A percentile compares a stretch with the other conserved stretches of the same genome.
Evolutionary conservation across 2,113 vertebrate species (phyloP).

Genomic region (Tragulus kanchil): DNA sequence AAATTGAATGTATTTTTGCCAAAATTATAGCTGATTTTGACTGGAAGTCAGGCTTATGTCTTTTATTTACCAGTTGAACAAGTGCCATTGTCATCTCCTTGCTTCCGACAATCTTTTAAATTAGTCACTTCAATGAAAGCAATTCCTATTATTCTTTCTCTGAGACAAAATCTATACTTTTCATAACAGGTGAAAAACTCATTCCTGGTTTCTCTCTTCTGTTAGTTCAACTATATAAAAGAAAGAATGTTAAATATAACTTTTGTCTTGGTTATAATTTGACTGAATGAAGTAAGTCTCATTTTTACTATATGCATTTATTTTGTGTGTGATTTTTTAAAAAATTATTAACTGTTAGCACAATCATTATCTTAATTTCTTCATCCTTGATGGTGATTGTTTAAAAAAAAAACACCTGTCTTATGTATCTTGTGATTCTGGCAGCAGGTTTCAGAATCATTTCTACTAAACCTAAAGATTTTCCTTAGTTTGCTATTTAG

Average conservation of each 20-base stretch:
- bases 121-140: not conserved
- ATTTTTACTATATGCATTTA: not conserved
- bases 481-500: not conserved
- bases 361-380: not conserved
- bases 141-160: not conserved
- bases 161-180: not conserved
- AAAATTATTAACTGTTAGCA: not conserved
- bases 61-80: not conserved
- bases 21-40: not conserved
- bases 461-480: not conserved
- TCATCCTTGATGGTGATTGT: not conserved
- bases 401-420: not conserved
- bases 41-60: not conserved
- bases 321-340: not conserved
- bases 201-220: not conserved
- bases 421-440: not conserved
- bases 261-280: not conserved
- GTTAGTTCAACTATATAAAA: not conserved
- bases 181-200: not conserved
- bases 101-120: not conserved
- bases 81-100: not conserved
- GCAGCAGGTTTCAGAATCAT: not conserved
- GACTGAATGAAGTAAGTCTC: not conserved
- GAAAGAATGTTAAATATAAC: not conserved
- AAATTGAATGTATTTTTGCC: not conserved